Conservation (phyloP, 2,888 invertebrate species). For the Ecdyonurus torrentis region DNA sequence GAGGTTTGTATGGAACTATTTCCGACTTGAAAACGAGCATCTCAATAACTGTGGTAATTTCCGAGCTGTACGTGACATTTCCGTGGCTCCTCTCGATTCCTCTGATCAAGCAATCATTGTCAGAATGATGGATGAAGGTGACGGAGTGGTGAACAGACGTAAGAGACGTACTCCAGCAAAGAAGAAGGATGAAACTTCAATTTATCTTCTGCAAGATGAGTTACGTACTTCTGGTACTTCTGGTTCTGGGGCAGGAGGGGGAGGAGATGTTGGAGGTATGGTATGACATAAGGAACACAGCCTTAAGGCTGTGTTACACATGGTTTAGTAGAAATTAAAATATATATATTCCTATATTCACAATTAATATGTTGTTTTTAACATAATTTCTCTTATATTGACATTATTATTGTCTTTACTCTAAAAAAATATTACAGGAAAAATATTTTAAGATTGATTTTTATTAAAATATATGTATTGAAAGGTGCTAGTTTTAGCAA, state of each 20-base stretch:
- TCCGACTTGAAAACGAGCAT: slow-evolving; percentile 98
- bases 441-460: no score
- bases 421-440: no score
- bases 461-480: no score
- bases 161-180: slow-evolving; percentile 16
- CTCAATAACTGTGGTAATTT: slow-evolving; percentile 98
- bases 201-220: slow-evolving; percentile 1
- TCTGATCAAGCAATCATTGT: slow-evolving; percentile 80
- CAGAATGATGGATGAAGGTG: slow-evolving; percentile 89
- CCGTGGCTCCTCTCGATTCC: slow-evolving; percentile 83
- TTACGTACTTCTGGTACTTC: neutral
- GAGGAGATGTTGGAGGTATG: neutral
- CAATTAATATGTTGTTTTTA: no score
- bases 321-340: no score
- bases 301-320: neutral
- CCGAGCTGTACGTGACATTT: slow-evolving; percentile 94
- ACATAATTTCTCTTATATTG: no score
- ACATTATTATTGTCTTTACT: no score
- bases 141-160: slow-evolving; percentile 58
- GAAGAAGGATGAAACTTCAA: slow-evolving; percentile 17
- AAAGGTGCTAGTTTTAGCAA: no score
- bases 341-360: no score
- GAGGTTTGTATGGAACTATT: slow-evolving; percentile 98
- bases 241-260: no score
- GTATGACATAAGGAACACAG: neutral